Base-by-base conservation (phyloP, 37 sponge, comb jelly and placozoan species). In the Spongia lamella region DNA sequence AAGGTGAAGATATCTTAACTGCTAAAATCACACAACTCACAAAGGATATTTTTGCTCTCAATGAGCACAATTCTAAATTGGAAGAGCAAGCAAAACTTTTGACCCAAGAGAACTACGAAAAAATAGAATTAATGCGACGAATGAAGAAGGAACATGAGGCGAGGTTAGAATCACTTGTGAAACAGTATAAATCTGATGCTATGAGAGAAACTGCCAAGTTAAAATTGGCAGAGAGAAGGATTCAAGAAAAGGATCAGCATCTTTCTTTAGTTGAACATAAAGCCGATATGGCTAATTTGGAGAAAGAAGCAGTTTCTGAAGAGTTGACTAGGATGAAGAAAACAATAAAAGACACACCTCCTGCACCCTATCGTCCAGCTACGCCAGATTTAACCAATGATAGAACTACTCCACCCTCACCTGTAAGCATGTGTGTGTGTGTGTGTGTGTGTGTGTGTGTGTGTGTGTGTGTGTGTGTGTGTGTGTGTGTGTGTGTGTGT, bases 161-260 rank as follows among this genome's bases (percentile, higher is more conserved):
- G 25, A 78, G 81, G 51, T 14, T 85, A 22, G 70, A 38, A 29
- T n/a, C 14, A 33, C 13, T 90, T n/a, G 32, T 78, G 38, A 76
- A 72, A 25, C 71, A 90, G 70, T 63, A 76, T 35, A 73, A 85
- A 75, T 36, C 74, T 0, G 86, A 85, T 43, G 84, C 84, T 36
- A 67, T 73, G 7, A 33, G 91, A 39, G 91, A 90, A 27, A 59
- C 66, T 22, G 91, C 91, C 29, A 77, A 80, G 59, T 66, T 90
- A 54, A 49, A 62, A 56, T 69, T 90, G 65, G 91, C 86, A 1
- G 91, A 90, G 68, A 66, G 69, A 73, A 75, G 83, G n/a, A 61
- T 90, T 19, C 51, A 66, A 35, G 91, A 90, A 82, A 75, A 62
- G 36, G 86, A 90, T 0, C 79, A 79, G 7, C 68, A 81, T 15